Percentiles rank a stretch among this genome's conserved stretches.
Conservation (phyloP, 2,888 invertebrate genomes). For the Opisthograptis luteolata region DNA sequence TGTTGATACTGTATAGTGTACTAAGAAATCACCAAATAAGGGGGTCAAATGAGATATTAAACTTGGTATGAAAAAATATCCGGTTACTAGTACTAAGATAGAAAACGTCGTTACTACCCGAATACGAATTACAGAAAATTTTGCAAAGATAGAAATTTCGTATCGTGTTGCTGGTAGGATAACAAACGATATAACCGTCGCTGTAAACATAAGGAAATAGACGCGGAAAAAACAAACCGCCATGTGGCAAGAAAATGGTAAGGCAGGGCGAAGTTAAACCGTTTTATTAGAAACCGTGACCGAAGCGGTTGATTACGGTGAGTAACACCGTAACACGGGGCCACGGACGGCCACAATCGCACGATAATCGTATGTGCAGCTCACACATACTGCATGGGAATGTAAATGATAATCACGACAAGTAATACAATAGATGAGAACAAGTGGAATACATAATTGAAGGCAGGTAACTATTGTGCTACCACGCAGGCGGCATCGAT, state of each 20-base stretch:
- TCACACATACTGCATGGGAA: constrained; percentile 39
- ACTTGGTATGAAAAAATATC: no score
- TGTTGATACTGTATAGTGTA: no score
- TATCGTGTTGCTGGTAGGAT: constrained; percentile 10
- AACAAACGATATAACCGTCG: constrained; percentile 16
- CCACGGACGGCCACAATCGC: constrained; percentile 48
- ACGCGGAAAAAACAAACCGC: constrained; percentile 26
- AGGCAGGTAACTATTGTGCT: not conserved
- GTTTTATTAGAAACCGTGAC: constrained; percentile 53
- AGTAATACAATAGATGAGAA: constrained; percentile 31
- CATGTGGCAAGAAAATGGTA: constrained; percentile 32
- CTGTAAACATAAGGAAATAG: constrained; percentile 24
- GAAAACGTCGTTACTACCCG: no score
- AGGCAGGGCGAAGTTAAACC: constrained; percentile 19
- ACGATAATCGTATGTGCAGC: constrained; percentile 44
- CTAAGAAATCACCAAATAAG: no score
- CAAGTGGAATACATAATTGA: constrained; percentile 17
- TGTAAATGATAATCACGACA: constrained; percentile 46
- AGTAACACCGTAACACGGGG: constrained; percentile 44
- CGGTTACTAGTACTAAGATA: no score
- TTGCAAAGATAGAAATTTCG: no score
- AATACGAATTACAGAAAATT: no score
- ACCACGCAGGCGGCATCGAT: not conserved
- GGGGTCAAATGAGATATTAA: no score
- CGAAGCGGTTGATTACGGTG: constrained; percentile 47